Evolutionary conservation across 1,140 invertebrate genomes (phyloP).

Genomic region (Drosophila pallidifrons): DNA sequence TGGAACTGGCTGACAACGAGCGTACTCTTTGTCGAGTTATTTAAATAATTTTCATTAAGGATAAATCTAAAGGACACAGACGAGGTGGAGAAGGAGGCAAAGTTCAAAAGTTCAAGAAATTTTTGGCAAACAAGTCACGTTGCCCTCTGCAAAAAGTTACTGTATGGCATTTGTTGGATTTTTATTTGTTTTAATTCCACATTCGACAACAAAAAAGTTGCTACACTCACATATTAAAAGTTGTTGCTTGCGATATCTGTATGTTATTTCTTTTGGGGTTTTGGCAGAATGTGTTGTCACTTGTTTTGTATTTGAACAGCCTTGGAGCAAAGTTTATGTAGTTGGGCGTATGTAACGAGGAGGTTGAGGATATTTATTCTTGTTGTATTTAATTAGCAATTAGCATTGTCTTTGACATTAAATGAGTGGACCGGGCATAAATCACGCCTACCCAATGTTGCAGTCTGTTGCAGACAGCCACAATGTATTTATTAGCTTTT

Average conservation of each 20-base stretch:
- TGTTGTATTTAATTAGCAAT: conserved; percentile 65
- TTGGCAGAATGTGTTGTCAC: background rate
- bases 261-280: background rate
- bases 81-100: background rate
- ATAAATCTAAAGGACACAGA: conserved; percentile 16
- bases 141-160: conserved; percentile 24
- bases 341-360: background rate
- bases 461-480: conserved; percentile 20
- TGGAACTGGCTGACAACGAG: background rate
- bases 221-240: conserved; percentile 14
- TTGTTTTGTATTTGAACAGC: background rate
- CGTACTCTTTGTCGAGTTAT: background rate
- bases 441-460: conserved; percentile 46
- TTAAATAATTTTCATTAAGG: conserved; percentile 51
- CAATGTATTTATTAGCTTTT: conserved; percentile 75
- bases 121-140: conserved; percentile 49
- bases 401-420: conserved; percentile 59
- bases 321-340: background rate
- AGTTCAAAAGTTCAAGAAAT: conserved; percentile 36
- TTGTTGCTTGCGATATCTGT: background rate
- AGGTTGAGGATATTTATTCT: background rate
- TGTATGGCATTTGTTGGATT: conserved; percentile 41
- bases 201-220: conserved; percentile 18
- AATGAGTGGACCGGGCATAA: conserved; percentile 46
- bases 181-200: conserved; percentile 56